These are phyloP conservation scores for Ceyx cyanopectus DNA, from an alignment of 2,113 vertebrate species.

Conservation along the genomic window DNA sequence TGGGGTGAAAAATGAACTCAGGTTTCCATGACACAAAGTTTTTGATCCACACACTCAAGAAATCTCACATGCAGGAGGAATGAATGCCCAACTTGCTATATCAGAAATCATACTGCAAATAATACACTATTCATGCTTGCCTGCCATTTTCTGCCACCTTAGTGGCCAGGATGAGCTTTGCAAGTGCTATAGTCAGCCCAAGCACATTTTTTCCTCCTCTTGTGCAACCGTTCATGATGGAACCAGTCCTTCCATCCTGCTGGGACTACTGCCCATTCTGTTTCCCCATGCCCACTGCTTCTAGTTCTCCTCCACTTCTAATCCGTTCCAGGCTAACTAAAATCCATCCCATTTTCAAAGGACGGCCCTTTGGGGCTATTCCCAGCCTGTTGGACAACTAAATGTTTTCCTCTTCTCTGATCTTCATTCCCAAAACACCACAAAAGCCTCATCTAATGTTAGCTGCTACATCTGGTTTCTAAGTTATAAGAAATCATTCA, in stretches of 20 bases:
- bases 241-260: not conserved
- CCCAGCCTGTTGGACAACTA: not conserved
- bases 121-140: not conserved
- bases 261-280: not conserved
- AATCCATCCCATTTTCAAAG: not conserved
- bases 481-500: not conserved
- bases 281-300: not conserved
- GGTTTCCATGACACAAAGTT: not conserved
- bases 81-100: not conserved
- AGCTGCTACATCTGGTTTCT: not conserved
- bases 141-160: not conserved
- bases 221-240: fast-evolving
- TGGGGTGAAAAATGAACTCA: not conserved
- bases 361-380: not conserved
- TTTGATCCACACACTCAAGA: not conserved
- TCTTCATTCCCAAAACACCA: not conserved
- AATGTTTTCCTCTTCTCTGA: not conserved
- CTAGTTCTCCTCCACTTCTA: not conserved
- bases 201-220: not conserved
- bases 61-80: not conserved
- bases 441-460: not conserved
- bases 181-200: not conserved
- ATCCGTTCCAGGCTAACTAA: not conserved
- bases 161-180: not conserved
- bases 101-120: not conserved